phyloP scores from a whole-genome alignment of 2,888 invertebrate species.

The Scaptomyza flava region DNA sequence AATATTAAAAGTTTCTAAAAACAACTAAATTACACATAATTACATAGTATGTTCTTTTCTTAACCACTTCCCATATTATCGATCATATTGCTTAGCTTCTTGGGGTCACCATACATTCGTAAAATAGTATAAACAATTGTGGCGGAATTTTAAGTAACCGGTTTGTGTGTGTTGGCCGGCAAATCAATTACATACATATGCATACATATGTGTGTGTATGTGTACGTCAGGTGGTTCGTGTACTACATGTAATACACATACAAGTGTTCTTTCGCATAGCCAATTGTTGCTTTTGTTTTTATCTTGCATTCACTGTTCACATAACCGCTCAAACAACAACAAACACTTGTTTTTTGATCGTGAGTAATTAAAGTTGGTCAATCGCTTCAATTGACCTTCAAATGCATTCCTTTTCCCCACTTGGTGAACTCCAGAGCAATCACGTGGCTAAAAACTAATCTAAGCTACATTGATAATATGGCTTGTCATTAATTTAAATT shows the following conservation, averaged over 20 bases:
- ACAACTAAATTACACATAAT: slow-evolving; percentile 22
- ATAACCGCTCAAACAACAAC: neutral
- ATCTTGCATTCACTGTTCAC: neutral
- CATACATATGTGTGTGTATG: too few relatives aligned
- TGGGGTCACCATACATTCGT: slow-evolving; percentile 23
- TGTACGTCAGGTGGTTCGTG: slow-evolving; percentile 38
- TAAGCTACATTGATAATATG: slow-evolving; percentile 2
- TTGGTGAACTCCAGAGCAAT: slow-evolving; percentile 4
- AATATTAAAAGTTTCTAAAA: slow-evolving; percentile 64
- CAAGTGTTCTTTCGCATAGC: neutral
- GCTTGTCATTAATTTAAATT: slow-evolving; percentile 28
- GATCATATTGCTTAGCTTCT: neutral
- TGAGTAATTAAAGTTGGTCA: neutral
- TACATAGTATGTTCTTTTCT: slow-evolving; percentile 7
- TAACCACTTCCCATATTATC: neutral
- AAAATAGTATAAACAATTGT: slow-evolving; percentile 20
- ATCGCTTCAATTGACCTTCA: slow-evolving; percentile 18
- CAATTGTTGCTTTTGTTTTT: neutral
- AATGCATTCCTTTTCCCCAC: neutral
- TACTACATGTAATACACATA: slow-evolving; percentile 3
- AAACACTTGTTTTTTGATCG: slow-evolving; percentile 12
- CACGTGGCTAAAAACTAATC: slow-evolving; percentile 28
- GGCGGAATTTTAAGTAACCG: slow-evolving; percentile 40
- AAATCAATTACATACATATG: slow-evolving; percentile 53
- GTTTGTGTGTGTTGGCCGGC: slow-evolving; percentile 34